Percentiles rank a stretch among this genome's conserved stretches.
These are phyloP conservation scores for Bruchidius siliquastri DNA, from an alignment of 2,888 invertebrate species.

Conservation along the genomic window DNA sequence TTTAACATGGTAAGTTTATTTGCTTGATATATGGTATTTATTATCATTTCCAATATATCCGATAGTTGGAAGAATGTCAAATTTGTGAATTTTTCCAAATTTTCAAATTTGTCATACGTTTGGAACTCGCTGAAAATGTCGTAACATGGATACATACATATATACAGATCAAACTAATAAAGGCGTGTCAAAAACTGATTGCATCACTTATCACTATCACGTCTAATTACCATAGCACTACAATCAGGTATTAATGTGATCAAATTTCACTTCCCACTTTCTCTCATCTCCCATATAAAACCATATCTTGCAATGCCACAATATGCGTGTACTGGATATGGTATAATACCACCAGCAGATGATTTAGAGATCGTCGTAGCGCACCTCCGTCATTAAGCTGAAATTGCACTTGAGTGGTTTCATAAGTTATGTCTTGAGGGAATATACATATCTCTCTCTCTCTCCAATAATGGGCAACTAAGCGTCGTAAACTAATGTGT, in stretches of 20 bases:
- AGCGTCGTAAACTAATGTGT: neutral
- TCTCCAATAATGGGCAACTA: neutral
- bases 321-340: neutral
- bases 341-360: neutral
- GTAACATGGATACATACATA: too few species aligned
- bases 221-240: too few species aligned
- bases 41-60: too few species aligned
- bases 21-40: too few species aligned
- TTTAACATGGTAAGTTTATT: too few species aligned
- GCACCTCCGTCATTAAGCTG: neutral
- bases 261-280: neutral
- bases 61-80: too few species aligned
- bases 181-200: too few species aligned
- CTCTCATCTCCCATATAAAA: neutral
- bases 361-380: neutral
- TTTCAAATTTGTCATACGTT: too few species aligned
- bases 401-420: neutral
- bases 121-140: too few species aligned
- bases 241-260: neutral
- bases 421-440: neutral
- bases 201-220: too few species aligned
- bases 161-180: too few species aligned
- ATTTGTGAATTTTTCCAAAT: too few species aligned
- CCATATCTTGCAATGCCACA: neutral
- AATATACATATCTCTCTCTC: neutral